These are phyloP conservation scores for Jaculus jaculus DNA, from an alignment of 2,113 vertebrate genomes.

Conservation along the genomic window DNA sequence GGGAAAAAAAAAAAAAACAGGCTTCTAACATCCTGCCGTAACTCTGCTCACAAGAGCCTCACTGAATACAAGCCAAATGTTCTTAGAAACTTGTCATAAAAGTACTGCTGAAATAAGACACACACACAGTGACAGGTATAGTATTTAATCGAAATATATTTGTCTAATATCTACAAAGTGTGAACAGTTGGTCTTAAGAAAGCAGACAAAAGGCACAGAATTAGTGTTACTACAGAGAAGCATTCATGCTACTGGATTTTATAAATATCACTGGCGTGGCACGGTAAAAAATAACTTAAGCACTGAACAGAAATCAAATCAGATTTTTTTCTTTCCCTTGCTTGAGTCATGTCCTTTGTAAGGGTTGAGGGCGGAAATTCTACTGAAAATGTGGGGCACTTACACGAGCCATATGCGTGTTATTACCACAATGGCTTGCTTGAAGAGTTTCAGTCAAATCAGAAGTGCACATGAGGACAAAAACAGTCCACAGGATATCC, in stretches of 20 bases:
- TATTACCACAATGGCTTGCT: constrained; percentile 65
- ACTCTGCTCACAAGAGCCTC: background rate
- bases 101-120: constrained; percentile 48
- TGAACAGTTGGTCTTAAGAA: constrained; percentile 70
- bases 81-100: background rate
- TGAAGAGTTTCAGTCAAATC: constrained; percentile 41
- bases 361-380: constrained; percentile 5
- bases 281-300: constrained; percentile 64
- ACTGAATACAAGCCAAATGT: background rate
- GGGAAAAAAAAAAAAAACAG: too few relatives aligned
- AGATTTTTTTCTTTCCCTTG: constrained; percentile 30
- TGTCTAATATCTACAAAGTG: constrained; percentile 71
- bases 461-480: constrained; percentile 20
- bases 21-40: background rate
- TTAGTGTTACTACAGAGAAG: constrained; percentile 73
- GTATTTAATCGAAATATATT: constrained; percentile 68
- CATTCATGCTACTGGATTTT: constrained; percentile 66
- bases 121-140: constrained; percentile 19
- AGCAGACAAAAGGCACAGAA: constrained; percentile 84
- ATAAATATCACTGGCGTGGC: constrained; percentile 61
- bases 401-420: background rate
- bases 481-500: background rate
- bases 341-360: constrained; percentile 54
- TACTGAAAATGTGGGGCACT: constrained; percentile 16
- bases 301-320: constrained; percentile 61